Conservation (phyloP, 2,888 invertebrate species). For the Keiferia lycopersicella region DNA sequence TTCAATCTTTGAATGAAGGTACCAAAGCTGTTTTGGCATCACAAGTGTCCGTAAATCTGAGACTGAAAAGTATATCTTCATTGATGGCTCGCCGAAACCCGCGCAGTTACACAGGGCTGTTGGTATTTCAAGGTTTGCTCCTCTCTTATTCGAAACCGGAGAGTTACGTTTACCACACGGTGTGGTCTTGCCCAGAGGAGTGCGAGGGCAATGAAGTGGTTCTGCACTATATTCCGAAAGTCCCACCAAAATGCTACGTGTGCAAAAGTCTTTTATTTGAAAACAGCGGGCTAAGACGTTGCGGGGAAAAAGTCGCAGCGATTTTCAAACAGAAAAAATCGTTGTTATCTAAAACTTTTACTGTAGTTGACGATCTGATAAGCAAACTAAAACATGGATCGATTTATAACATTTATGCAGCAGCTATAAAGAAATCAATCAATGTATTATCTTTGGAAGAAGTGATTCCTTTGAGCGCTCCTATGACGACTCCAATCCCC, state of each 20-base stretch:
- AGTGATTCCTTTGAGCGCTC: constrained; percentile 43
- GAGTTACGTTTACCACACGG: constrained; percentile 64
- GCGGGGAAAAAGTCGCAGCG: constrained; percentile 63
- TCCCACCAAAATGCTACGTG: constrained; percentile 60
- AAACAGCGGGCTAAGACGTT: constrained; percentile 65
- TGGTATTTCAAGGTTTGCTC: constrained; percentile 56
- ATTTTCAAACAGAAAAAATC: constrained; percentile 51
- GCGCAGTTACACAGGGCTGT: constrained; percentile 49
- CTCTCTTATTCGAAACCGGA: constrained; percentile 56
- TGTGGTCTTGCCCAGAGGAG: constrained; percentile 75
- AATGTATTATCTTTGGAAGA: constrained; percentile 61
- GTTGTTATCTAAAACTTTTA: constrained; percentile 48
- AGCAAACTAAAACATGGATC: constrained; percentile 53
- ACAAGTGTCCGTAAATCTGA: constrained; percentile 58
- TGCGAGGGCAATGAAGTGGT: constrained; percentile 70
- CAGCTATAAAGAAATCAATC: constrained; percentile 53
- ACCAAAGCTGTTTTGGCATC: constrained; percentile 44
- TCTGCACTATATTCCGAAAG: constrained; percentile 62
- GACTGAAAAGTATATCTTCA: constrained; percentile 55
- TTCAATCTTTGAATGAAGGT: constrained; percentile 47
- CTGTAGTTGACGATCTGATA: constrained; percentile 63
- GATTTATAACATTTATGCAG: constrained; percentile 49
- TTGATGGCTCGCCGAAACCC: constrained; percentile 43
- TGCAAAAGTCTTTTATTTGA: constrained; percentile 65
- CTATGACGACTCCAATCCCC: constrained; percentile 50